Percentiles rank a stretch among this genome's conserved stretches.
These are phyloP conservation scores for Bhutanitis thaidina DNA, from an alignment of 2,888 invertebrate genomes.

Conservation along the genomic window DNA sequence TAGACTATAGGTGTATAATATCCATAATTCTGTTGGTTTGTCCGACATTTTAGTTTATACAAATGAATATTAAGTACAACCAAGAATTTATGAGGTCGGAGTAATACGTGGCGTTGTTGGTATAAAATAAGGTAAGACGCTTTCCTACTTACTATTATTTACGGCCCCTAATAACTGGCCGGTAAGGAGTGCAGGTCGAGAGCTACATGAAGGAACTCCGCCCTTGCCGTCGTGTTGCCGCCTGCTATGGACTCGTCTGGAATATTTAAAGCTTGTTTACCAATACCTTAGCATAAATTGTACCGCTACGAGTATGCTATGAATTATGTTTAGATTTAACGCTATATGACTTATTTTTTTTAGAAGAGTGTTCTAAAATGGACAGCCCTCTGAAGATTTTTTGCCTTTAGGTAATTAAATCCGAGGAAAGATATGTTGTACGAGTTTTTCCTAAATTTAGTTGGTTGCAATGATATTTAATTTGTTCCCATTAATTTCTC, in stretches of 20 bases:
- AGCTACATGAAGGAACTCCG: conserved; percentile 28
- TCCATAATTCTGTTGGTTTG: no score
- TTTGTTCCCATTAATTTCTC: no score
- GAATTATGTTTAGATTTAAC: no score
- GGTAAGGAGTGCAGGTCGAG: conserved; percentile 24
- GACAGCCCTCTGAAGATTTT: no score
- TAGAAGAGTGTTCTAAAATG: no score
- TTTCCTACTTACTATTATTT: conserved; percentile 71
- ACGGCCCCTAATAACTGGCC: conserved; percentile 66
- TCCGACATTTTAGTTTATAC: neutral
- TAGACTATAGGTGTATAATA: no score
- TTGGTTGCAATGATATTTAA: no score
- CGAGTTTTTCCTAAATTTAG: no score
- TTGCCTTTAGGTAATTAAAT: no score
- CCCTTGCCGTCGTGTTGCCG: conserved; percentile 29
- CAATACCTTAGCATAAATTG: conserved; percentile 43
- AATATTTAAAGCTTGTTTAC: conserved; percentile 61
- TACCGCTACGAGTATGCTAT: conserved; percentile 1
- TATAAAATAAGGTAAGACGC: conserved; percentile 57
- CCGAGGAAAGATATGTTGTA: no score
- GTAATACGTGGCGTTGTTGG: conserved; percentile 24
- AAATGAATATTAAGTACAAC: neutral
- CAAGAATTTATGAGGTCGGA: conserved; percentile 13
- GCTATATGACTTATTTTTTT: no score
- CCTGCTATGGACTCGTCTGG: conserved; percentile 50